phyloP scores from a whole-genome alignment of 64 coral and sea anemone species.

The Montipora sp. region DNA sequence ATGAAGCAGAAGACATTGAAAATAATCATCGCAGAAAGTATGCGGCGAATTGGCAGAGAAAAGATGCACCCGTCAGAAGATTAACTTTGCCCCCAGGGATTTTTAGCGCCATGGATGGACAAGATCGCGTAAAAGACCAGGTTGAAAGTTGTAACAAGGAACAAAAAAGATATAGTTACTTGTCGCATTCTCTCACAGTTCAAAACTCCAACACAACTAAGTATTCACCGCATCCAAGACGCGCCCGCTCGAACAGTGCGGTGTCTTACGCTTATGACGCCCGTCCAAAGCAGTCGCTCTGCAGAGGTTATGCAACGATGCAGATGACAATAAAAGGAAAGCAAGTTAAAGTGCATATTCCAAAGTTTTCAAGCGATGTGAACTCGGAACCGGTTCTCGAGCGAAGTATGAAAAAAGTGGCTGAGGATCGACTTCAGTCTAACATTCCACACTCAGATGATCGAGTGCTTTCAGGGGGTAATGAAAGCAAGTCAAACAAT shows the following conservation, averaged over 20 bases:
- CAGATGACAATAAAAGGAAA: conserved; percentile 87
- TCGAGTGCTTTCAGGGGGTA: background rate
- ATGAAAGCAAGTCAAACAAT: background rate
- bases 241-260: background rate
- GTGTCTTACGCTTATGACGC: conserved; percentile 68
- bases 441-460: background rate
- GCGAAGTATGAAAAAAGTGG: background rate
- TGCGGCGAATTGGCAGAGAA: background rate
- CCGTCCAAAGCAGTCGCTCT: conserved; percentile 21
- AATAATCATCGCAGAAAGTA: background rate
- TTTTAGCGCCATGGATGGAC: background rate
- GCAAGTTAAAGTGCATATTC: conserved; percentile 76
- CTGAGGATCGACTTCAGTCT: conserved; percentile 1
- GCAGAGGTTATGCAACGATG: conserved; percentile 72
- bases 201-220: background rate
- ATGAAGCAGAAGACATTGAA: background rate
- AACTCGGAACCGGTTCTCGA: conserved; percentile 9
- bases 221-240: background rate
- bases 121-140: background rate
- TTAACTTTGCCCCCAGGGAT: background rate
- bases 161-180: background rate
- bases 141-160: background rate
- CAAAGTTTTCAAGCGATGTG: conserved; percentile 59
- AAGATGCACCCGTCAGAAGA: background rate
- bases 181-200: background rate